Conservation (phyloP, 1,140 invertebrate species). For the Ganaspis sp. region DNA sequence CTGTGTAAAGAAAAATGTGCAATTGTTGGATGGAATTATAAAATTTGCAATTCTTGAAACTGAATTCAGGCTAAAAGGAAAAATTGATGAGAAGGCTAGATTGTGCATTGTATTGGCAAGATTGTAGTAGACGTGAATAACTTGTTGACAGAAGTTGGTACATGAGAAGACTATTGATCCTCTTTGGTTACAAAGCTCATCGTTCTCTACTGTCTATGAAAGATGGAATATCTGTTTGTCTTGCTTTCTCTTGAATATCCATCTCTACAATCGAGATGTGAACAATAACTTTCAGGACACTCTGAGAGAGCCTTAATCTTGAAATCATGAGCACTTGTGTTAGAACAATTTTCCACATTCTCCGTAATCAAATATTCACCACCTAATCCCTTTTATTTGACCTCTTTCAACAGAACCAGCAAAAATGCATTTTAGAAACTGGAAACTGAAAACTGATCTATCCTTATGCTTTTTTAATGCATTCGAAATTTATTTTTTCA, state of each 20-base stretch:
- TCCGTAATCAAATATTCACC: background rate
- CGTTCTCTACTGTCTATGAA: background rate
- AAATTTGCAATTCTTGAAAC: too few relatives aligned
- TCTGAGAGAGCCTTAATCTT: background rate
- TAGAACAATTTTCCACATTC: background rate
- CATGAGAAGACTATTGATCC: constrained; percentile 25
- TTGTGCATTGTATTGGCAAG: background rate
- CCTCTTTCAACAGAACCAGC: background rate
- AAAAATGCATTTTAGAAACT: too few relatives aligned
- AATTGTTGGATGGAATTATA: too few relatives aligned
- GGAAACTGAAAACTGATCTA: too few relatives aligned
- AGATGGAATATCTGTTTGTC: background rate
- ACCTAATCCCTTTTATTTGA: background rate
- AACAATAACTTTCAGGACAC: constrained; percentile 7
- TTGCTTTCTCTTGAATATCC: background rate
- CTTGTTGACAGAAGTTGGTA: constrained; percentile 28
- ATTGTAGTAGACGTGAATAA: constrained; percentile 13
- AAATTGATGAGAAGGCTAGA: background rate
- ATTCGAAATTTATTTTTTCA: too few relatives aligned
- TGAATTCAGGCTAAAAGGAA: too few relatives aligned
- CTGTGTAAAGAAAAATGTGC: too few relatives aligned
- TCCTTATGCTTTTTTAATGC: too few relatives aligned
- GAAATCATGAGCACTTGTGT: background rate
- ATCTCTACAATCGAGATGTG: background rate
- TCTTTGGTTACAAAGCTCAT: constrained; percentile 15